Evolutionary conservation across 2,113 vertebrate genomes (phyloP), one percentile per base, ranked within the genome.

Genomic region (Phaethon lepturus): DNA sequence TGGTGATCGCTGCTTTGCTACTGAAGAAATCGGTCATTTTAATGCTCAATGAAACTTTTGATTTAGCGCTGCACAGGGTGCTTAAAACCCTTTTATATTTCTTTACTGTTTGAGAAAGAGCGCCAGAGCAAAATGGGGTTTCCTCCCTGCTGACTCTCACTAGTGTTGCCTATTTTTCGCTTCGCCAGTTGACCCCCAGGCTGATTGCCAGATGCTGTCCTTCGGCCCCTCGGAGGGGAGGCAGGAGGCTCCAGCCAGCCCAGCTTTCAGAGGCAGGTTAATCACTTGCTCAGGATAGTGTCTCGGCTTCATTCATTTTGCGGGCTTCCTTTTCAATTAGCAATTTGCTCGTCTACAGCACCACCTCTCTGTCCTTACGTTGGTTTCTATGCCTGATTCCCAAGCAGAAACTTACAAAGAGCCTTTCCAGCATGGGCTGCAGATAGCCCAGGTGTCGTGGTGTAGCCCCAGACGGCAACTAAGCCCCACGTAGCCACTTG

Each of bases 51-150:
- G 45, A 93, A 82, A 71, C 35, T 58, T 69, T 35, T 22, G 26
- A 78, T 82, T 79, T 84, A 73, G 66, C 0, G 0, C 31, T 45
- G n/a, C n/a, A 29, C 6, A 0, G 22, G 44, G 44, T n/a, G 26
- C 42, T 72, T 67, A 69, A 90, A 73, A 60, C 16, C 8, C 6
- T 85, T 90, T 63, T 55, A 6, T 71, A 84, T 67, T 88, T 66
- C 56, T 80, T 84, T 63, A 40, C 44, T 4, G 0, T 45, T 84
- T 76, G 29, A 92, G 66, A 90, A 94, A 15, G 15, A 71, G 33
- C 0, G 0, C 6, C 40, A 59, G 38, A 63, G 14, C 25, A 9
- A 92, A 77, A 84, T 38, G 33, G 35, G 17, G 17, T 92, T 47
- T 74, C 33, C 17, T 84, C 64, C 60, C 64, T 63, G 67, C 38